These are phyloP conservation scores for Lasioglossum malachurum DNA, from an alignment of 2,888 invertebrate genomes.

Conservation along the genomic window DNA sequence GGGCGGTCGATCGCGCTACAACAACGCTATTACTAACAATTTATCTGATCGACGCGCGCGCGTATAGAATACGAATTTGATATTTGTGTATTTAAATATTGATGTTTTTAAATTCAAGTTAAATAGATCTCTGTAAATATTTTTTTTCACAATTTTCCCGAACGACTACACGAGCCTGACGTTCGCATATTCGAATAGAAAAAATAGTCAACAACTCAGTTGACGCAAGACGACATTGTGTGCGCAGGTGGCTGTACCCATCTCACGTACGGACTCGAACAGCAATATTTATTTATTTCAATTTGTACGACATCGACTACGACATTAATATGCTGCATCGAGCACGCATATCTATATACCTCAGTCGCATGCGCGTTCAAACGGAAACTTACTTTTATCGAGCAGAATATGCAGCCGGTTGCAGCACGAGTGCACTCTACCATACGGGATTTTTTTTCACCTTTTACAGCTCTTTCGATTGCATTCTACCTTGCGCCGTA, in stretches of 20 bases:
- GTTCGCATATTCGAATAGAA: neutral
- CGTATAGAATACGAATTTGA: neutral
- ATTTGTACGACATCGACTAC: neutral
- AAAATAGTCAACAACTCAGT: neutral
- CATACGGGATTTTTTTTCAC: neutral
- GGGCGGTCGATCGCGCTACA: too few species aligned
- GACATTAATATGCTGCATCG: constrained; percentile 7
- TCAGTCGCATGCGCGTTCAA: constrained; percentile 13
- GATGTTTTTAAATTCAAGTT: neutral
- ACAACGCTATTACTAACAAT: neutral
- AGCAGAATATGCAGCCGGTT: constrained; percentile 10
- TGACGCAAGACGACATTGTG: neutral
- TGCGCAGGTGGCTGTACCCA: neutral
- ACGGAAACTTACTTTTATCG: constrained; percentile 26
- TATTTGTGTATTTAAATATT: neutral
- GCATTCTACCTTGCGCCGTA: neutral
- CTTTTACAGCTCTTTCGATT: neutral
- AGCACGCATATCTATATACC: neutral
- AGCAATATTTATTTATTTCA: neutral
- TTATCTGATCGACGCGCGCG: neutral
- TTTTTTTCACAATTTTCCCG: neutral
- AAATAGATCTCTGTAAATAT: neutral
- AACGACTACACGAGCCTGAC: neutral
- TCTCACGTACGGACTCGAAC: neutral
- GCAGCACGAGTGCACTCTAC: neutral